phyloP scores from a whole-genome alignment of 1,140 invertebrate species.

The Neodiprion lecontei region DNA sequence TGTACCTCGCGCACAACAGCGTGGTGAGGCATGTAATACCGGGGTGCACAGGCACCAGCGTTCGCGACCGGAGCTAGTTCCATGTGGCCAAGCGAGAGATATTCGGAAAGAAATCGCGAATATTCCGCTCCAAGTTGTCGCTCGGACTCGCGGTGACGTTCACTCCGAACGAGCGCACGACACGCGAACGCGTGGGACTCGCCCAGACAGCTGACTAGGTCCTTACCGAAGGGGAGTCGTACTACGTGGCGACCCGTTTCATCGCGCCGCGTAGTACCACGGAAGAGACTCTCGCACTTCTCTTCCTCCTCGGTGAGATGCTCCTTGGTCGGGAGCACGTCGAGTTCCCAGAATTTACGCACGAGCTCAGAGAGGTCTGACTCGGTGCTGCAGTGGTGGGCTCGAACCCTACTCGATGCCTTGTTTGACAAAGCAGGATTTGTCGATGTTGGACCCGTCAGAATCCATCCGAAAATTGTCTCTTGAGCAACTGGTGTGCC shows the following conservation, averaged over 20 bases:
- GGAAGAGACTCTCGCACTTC: slow-evolving; percentile 33
- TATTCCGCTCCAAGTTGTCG: slow-evolving; percentile 36
- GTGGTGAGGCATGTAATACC: slow-evolving; percentile 34
- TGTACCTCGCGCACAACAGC: slow-evolving; percentile 16
- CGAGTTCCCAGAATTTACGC: slow-evolving; percentile 30
- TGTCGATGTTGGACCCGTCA: not conserved
- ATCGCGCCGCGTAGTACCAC: slow-evolving; percentile 26
- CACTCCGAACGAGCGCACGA: slow-evolving; percentile 19
- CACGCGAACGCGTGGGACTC: slow-evolving; percentile 24
- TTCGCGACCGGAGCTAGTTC: slow-evolving; percentile 23
- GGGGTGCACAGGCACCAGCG: slow-evolving; percentile 24
- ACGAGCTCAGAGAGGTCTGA: slow-evolving; percentile 27
- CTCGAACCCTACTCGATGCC: not conserved
- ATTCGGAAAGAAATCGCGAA: slow-evolving; percentile 45
- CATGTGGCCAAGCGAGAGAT: slow-evolving; percentile 47
- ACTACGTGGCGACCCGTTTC: slow-evolving; percentile 33
- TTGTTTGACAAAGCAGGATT: not conserved
- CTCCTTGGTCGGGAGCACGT: not conserved
- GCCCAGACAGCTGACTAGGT: slow-evolving; percentile 19
- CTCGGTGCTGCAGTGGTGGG: not conserved
- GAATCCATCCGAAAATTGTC: slow-evolving; percentile 20
- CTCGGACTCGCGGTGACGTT: slow-evolving; percentile 25
- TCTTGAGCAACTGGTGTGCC: slow-evolving; percentile 17
- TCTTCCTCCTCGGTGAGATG: slow-evolving; percentile 25
- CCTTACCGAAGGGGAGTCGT: slow-evolving; percentile 35